These are phyloP conservation scores for Copidosoma floridanum DNA, from an alignment of 1,140 invertebrate species.

Conservation along the genomic window DNA sequence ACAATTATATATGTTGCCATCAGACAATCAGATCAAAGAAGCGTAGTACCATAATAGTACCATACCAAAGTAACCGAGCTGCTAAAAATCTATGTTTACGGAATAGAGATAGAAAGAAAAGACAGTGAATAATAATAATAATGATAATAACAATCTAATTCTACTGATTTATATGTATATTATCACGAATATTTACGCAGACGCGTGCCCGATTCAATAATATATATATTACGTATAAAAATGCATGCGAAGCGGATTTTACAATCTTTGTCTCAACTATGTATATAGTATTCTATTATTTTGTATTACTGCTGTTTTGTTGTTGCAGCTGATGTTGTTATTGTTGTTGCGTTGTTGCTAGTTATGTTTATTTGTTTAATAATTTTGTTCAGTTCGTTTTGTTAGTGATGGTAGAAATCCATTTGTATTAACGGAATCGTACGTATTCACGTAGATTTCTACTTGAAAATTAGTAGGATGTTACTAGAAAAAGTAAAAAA, in stretches of 20 bases:
- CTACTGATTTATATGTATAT: slow-evolving; percentile 20
- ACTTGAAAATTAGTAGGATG: too few relatives aligned
- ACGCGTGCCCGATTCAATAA: slow-evolving; percentile 23
- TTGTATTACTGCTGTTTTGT: slow-evolving; percentile 2
- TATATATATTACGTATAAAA: slow-evolving; percentile 14
- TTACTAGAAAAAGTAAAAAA: too few relatives aligned
- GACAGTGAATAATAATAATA: background rate
- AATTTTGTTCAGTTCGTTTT: too few relatives aligned
- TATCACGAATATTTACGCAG: slow-evolving; percentile 23
- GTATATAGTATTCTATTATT: slow-evolving; percentile 8
- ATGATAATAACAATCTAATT: slow-evolving; percentile 5
- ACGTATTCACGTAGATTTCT: too few relatives aligned
- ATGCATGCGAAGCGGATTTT: slow-evolving; percentile 27
- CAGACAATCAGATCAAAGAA: too few relatives aligned
- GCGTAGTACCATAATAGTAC: too few relatives aligned
- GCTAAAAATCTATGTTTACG: slow-evolving; percentile 13
- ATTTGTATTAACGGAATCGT: too few relatives aligned
- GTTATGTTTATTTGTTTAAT: too few relatives aligned
- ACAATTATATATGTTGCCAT: too few relatives aligned
- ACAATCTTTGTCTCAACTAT: slow-evolving; percentile 14
- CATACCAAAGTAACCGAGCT: slow-evolving; percentile 8
- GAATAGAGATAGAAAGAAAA: slow-evolving; percentile 6
- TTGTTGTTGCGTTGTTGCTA: too few relatives aligned
- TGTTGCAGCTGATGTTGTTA: too few relatives aligned
- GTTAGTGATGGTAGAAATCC: too few relatives aligned